These are phyloP conservation scores for Diachasmimorpha longicaudata DNA, from an alignment of 1,140 invertebrate genomes.

Conservation along the genomic window DNA sequence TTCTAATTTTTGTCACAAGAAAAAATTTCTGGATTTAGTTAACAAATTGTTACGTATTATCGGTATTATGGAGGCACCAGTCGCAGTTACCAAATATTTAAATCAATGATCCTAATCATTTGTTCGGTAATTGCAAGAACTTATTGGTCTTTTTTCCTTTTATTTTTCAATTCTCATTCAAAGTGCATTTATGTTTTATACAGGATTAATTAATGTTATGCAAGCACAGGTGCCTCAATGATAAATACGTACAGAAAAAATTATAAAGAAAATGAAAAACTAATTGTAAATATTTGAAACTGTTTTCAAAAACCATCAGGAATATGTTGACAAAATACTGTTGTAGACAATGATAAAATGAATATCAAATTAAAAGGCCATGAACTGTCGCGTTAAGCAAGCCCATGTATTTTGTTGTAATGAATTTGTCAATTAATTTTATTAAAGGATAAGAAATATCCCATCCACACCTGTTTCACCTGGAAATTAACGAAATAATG, in stretches of 20 bases:
- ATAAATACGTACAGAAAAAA: not conserved
- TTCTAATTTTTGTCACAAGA: slow-evolving; percentile 62
- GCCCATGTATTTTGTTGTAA: slow-evolving; percentile 47
- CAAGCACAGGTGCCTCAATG: no score
- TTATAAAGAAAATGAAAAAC: not conserved
- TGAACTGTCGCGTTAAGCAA: slow-evolving; percentile 30
- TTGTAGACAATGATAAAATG: not conserved
- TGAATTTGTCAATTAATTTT: slow-evolving; percentile 34
- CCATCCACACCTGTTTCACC: slow-evolving; percentile 34
- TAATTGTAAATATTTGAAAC: not conserved
- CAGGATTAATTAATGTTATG: no score
- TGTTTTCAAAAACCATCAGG: not conserved
- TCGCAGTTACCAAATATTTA: no score
- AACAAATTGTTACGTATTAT: not conserved
- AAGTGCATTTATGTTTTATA: no score
- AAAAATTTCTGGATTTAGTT: not conserved
- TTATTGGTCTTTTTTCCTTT: no score
- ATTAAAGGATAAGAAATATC: slow-evolving; percentile 39
- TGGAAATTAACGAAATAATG: slow-evolving; percentile 14
- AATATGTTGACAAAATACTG: not conserved
- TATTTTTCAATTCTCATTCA: no score
- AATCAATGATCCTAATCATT: no score
- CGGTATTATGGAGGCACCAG: no score
- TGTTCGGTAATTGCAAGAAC: no score
- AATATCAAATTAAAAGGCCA: not conserved